These are phyloP conservation scores for Verasper variegatus DNA, from an alignment of 2,113 vertebrate species.

Conservation along the genomic window DNA sequence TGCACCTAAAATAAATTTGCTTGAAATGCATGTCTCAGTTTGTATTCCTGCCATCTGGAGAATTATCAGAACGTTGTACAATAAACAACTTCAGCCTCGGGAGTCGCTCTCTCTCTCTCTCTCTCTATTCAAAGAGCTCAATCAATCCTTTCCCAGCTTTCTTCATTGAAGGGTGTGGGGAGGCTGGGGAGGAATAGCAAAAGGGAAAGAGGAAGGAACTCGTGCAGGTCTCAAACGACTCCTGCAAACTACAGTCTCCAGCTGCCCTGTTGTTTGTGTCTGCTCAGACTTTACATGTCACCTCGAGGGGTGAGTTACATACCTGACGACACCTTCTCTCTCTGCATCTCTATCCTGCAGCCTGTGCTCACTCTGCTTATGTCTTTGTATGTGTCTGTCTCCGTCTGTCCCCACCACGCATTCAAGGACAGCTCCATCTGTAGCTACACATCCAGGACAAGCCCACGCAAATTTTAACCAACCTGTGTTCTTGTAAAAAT, in stretches of 20 bases:
- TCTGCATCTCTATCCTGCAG: not conserved
- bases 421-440: not conserved
- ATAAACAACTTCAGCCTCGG: not conserved
- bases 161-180: conserved; percentile 11
- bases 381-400: not conserved
- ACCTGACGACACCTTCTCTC: conserved; percentile 15
- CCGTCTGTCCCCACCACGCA: not conserved
- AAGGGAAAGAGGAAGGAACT: conserved; percentile 6
- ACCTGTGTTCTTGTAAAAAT: not conserved
- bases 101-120: not conserved
- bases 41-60: not conserved
- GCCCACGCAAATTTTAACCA: not conserved
- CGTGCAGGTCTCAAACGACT: not conserved
- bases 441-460: not conserved
- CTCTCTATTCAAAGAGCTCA: not conserved
- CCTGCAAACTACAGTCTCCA: conserved; percentile 7
- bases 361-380: not conserved
- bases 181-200: not conserved
- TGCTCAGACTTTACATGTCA: conserved; percentile 3
- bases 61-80: not conserved
- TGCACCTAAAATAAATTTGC: too few relatives aligned
- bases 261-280: conserved; percentile 13
- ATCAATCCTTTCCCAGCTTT: not conserved
- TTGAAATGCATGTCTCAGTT: too few relatives aligned
- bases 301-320: conserved; percentile 28